phyloP scores from a whole-genome alignment of 2,797 vertebrate species.

The Sylvia borin region DNA sequence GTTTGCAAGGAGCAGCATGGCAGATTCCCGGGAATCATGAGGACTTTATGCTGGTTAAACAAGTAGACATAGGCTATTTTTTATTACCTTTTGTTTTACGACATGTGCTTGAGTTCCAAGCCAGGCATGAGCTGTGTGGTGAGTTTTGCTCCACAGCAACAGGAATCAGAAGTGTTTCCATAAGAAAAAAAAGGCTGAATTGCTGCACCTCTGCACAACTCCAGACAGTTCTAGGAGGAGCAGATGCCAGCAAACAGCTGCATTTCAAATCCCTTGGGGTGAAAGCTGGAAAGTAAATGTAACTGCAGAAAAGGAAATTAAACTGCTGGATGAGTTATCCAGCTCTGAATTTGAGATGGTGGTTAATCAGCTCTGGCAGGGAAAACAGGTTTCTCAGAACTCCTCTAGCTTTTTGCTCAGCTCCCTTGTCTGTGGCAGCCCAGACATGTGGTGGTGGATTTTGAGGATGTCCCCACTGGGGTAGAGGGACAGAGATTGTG shows the following conservation, averaged over 20 bases:
- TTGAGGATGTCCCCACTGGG: neutral
- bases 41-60: neutral
- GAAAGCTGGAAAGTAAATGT: constrained; percentile 1
- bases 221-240: neutral
- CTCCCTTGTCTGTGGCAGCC: neutral
- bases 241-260: accelerated
- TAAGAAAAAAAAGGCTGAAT: neutral
- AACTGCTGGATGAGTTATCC: neutral
- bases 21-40: neutral
- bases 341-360: neutral
- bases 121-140: accelerated
- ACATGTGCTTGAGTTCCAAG: neutral
- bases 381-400: neutral
- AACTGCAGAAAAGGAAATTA: neutral
- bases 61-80: neutral
- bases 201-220: neutral
- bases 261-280: accelerated
- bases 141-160: neutral
- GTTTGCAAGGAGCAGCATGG: neutral
- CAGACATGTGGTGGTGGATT: neutral
- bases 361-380: neutral
- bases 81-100: neutral
- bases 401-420: neutral
- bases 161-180: neutral
- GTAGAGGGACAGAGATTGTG: neutral